A percentile compares a stretch with the other conserved stretches of the same genome.
Evolutionary conservation across 2,113 vertebrate species (phyloP).

Genomic region (Pelecanus crispus): DNA sequence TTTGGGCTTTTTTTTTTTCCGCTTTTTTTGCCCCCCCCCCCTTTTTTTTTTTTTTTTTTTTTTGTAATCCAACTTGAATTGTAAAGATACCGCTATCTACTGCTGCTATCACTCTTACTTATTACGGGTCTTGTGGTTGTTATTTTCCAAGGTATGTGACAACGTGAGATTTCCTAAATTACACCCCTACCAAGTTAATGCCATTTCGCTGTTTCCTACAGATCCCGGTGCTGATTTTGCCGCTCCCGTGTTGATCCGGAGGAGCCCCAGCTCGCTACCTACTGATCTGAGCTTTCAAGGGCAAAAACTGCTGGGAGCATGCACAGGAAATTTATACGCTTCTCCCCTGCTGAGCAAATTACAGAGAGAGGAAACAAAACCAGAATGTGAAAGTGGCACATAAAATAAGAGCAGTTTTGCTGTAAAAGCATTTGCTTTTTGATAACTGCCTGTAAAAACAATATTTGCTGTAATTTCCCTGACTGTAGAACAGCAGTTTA

Average conservation of each 20-base stretch:
- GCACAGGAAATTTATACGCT: conserved; percentile 7
- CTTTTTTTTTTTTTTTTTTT: not conserved
- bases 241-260: not conserved
- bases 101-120: not conserved
- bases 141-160: not conserved
- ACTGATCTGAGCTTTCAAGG: not conserved
- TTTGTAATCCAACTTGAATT: not conserved
- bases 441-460: not conserved
- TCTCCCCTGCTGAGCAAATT: conserved; percentile 17
- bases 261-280: not conserved
- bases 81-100: not conserved
- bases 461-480: not conserved
- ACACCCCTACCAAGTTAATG: not conserved
- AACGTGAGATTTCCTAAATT: not conserved
- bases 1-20: not conserved
- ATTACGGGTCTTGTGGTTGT: not conserved
- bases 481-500: not conserved
- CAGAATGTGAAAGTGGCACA: not conserved
- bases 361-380: conserved; percentile 12
- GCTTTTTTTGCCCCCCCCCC: not conserved
- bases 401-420: not conserved
- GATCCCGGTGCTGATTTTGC: not conserved
- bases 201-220: not conserved
- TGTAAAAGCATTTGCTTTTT: not conserved
- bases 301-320: not conserved